Evolutionary conservation across 2,113 vertebrate genomes (phyloP).

Genomic region (Menura novaehollandiae): DNA sequence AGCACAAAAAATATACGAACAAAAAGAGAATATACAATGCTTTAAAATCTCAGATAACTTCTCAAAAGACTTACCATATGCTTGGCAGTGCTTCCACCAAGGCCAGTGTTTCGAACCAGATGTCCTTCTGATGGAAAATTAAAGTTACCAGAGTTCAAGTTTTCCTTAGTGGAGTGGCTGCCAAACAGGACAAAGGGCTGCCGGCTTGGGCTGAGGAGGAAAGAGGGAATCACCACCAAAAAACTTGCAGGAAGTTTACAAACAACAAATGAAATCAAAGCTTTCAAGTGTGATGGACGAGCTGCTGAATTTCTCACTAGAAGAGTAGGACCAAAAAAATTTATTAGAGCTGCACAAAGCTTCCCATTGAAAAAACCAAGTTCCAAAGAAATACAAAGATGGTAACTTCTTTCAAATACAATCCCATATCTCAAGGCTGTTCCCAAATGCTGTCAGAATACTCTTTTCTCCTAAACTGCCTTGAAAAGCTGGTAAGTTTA

Average conservation of each 20-base stretch:
- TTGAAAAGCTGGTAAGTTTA: background rate
- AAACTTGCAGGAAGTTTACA: background rate
- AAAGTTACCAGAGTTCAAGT: conserved; percentile 86
- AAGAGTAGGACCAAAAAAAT: background rate
- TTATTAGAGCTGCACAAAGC: background rate
- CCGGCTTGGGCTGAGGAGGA: conserved; percentile 75
- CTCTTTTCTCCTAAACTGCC: background rate
- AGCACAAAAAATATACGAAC: accelerated
- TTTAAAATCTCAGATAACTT: background rate
- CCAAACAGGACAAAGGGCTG: conserved; percentile 93
- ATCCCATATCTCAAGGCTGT: background rate
- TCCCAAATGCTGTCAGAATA: background rate
- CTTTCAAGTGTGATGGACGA: background rate
- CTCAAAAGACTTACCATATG: conserved; percentile 84
- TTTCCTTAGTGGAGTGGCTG: conserved; percentile 85
- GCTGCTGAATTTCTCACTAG: background rate
- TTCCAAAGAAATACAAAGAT: background rate
- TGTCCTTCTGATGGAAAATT: conserved; percentile 95
- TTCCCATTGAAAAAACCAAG: background rate
- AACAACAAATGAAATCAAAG: background rate
- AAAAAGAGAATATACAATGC: background rate
- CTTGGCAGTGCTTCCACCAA: conserved; percentile 78
- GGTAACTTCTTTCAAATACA: background rate
- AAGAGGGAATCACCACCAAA: background rate
- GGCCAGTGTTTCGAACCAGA: conserved; percentile 88